Base-by-base conservation (phyloP, 2,113 vertebrate species). In the Callocephalon fimbriatum region DNA sequence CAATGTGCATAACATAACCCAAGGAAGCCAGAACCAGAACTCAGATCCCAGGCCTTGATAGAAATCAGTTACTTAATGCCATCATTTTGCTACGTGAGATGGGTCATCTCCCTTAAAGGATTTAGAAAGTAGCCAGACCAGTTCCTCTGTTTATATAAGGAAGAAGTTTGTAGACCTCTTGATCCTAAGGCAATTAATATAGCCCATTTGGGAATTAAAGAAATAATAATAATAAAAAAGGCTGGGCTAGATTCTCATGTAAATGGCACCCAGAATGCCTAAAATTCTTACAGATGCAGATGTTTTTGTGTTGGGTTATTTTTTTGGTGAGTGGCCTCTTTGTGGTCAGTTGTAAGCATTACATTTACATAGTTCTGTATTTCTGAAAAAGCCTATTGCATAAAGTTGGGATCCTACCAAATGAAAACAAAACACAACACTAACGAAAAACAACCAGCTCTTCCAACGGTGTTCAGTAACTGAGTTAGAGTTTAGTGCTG, bases 151-250 rank as follows among this genome's bases (percentile, higher is more conserved):
- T 96, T 97, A 94, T 76, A 83, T 68, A 96, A 95, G 79, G 88
- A 95, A 95, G 90, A 97, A 90, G 75, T 96, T 95, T 92, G 85
- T 44, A 86, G 95, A 96, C 90, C 92, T 97, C 74, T 95, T 92
- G 87, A 96, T 94, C 96, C 63, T 71, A 50, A 88, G 29, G 79
- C 86, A 96, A 86, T 93, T 95, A 88, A 94, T 96, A 94, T 7
- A 90, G 92, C 9, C 61, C 54, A 45, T 1, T 61, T 15, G 23
- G 12, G 11, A 26, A 54, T 37, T 6, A 6, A 37, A 31, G 16
- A 29, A 20, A 22, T 2, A 2, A 2, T 18, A 42, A 78, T 58
- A 44, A 29, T 16, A 37, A 29, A 2, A 18, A 37, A 38, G 23
- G 16, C 15, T 51, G 12, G 44, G 37, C 27, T 76, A 50, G 20